These are phyloP conservation scores for Ochotona princeps DNA, from an alignment of 2,113 vertebrate species.

Conservation along the genomic window DNA sequence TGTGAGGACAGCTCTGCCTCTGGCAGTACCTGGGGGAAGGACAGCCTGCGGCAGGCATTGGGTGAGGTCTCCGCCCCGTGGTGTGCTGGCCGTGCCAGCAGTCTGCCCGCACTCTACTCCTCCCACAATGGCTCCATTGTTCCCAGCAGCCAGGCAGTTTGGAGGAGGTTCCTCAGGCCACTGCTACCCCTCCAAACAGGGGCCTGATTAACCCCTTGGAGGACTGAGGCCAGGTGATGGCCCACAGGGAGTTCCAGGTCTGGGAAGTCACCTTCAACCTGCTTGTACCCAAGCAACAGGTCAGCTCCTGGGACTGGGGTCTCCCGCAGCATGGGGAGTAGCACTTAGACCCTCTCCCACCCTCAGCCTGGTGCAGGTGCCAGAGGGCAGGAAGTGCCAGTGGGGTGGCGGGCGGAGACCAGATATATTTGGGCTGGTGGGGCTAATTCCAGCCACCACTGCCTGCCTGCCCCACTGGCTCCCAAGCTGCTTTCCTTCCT, in stretches of 20 bases:
- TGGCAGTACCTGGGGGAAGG: constrained; percentile 79
- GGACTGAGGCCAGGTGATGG: neutral
- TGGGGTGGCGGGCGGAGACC: constrained; percentile 54
- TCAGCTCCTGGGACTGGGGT: neutral
- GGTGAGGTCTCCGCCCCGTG: constrained; percentile 64
- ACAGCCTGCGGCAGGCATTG: neutral
- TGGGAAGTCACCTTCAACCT: neutral
- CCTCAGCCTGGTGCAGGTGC: neutral
- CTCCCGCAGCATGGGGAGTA: neutral
- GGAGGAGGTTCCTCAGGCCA: constrained; percentile 81
- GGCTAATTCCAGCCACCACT: constrained; percentile 83
- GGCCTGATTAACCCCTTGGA: constrained; percentile 83
- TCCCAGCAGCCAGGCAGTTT: constrained; percentile 82
- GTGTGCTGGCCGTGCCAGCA: constrained; percentile 75
- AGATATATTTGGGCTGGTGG: constrained; percentile 77
- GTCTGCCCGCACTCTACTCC: constrained; percentile 81
- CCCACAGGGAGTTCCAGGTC: neutral
- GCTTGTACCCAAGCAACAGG: neutral
- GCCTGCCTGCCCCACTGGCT: constrained; percentile 77
- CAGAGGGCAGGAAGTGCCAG: constrained; percentile 76
- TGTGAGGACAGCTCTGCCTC: neutral
- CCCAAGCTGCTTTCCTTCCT: constrained; percentile 86
- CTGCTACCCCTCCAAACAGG: constrained; percentile 55
- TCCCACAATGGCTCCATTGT: constrained; percentile 87
- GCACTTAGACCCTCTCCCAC: neutral